Evolutionary conservation across 2,113 vertebrate species (phyloP).

Genomic region (Egretta garzetta): DNA sequence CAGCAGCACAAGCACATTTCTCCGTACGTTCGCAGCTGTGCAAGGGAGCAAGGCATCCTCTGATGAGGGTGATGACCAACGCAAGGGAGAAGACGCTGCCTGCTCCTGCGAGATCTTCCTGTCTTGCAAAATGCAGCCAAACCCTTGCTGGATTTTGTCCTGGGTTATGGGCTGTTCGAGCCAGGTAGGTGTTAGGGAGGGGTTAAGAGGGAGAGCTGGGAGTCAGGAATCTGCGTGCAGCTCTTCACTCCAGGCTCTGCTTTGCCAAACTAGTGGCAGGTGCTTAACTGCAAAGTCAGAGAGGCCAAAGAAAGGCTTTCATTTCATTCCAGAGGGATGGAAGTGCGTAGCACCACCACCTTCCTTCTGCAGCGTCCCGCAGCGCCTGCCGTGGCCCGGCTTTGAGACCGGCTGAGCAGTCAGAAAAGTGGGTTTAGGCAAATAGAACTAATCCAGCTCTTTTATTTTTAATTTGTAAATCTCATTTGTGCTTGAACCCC

Average conservation of each 20-base stretch:
- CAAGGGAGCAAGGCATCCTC: fast-evolving
- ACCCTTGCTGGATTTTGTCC: neutral
- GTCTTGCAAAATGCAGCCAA: neutral
- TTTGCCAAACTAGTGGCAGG: neutral
- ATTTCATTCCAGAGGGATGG: neutral
- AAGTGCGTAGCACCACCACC: fast-evolving
- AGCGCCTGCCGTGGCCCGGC: neutral
- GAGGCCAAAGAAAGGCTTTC: neutral
- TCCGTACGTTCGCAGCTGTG: fast-evolving
- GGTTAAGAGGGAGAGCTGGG: neutral
- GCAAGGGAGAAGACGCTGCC: neutral
- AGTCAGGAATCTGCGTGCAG: neutral
- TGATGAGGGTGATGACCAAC: fast-evolving
- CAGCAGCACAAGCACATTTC: neutral
- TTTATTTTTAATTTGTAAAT: conserved; percentile 29
- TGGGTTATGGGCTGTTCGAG: neutral
- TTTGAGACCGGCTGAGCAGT: neutral
- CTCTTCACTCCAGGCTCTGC: neutral
- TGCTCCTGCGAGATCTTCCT: neutral
- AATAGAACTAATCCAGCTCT: neutral
- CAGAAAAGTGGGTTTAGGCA: neutral
- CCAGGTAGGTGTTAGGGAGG: neutral
- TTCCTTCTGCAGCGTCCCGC: neutral
- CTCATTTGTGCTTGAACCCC: conserved; percentile 14
- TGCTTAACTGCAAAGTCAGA: neutral